A percentile compares a stretch with the other conserved stretches of the same genome.
Conservation (phyloP, 1,140 invertebrate genomes). For the Aphaenogaster ashmeadi region DNA sequence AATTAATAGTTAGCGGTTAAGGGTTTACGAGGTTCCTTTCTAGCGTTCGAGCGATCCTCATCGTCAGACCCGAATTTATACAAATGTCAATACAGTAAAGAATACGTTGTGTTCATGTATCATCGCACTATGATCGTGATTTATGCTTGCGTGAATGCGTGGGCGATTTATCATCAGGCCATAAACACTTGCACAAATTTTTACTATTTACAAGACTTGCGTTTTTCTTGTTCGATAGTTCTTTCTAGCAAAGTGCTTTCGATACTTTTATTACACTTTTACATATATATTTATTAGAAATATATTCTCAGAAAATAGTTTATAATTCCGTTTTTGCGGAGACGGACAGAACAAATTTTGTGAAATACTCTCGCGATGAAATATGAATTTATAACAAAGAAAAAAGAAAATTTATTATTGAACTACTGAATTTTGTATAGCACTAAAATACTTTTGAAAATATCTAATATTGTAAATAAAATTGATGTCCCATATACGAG, state of each 20-base stretch:
- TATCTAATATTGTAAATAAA: conserved; percentile 27
- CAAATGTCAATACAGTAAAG: background rate
- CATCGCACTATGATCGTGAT: background rate
- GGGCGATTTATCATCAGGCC: background rate
- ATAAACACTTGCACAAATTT: background rate
- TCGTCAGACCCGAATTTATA: background rate
- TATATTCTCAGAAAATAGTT: conserved; percentile 15
- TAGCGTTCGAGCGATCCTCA: background rate
- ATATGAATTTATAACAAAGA: background rate
- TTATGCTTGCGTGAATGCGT: background rate
- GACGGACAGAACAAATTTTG: background rate
- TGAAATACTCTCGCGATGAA: background rate
- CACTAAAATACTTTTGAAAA: conserved; percentile 15
- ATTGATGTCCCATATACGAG: background rate
- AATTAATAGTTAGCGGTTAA: background rate
- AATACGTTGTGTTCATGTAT: background rate
- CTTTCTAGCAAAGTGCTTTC: background rate
- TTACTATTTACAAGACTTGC: background rate
- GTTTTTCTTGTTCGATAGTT: background rate
- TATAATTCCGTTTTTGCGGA: background rate
- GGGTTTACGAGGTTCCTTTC: background rate
- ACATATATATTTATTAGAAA: conserved; percentile 18
- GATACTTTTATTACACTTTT: conserved; percentile 28
- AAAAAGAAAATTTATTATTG: background rate
- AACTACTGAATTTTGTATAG: background rate